These are phyloP conservation scores for Dicaeum eximium DNA, from an alignment of 2,113 vertebrate genomes.

Conservation along the genomic window DNA sequence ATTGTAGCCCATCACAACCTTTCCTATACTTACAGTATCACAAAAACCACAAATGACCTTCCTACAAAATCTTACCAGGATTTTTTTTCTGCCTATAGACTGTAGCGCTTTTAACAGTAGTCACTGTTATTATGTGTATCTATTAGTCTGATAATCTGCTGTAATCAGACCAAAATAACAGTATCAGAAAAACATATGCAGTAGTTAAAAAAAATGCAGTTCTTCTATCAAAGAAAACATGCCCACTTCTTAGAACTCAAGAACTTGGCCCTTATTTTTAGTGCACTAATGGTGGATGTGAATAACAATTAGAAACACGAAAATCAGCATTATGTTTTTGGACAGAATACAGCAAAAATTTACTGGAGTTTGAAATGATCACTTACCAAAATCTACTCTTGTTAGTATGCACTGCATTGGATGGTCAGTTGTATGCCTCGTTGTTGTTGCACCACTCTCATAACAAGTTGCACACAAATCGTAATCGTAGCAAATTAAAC, in stretches of 20 bases:
- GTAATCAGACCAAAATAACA: background rate
- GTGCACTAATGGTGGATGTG: background rate
- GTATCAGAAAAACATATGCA: background rate
- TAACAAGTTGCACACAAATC: slow-evolving; percentile 98
- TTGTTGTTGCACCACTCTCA: slow-evolving; percentile 97
- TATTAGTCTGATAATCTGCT: background rate
- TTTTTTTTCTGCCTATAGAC: background rate
- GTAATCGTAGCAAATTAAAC: slow-evolving; percentile 99
- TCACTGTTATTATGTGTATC: background rate
- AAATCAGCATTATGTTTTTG: background rate
- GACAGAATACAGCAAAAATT: background rate
- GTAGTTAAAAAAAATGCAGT: background rate
- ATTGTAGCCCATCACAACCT: background rate
- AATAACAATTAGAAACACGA: background rate
- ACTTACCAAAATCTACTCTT: slow-evolving; percentile 98
- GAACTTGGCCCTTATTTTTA: background rate
- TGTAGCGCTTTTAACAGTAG: background rate
- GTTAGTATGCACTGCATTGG: slow-evolving; percentile 99
- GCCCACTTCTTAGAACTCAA: background rate
- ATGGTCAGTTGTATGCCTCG: slow-evolving; percentile 97
- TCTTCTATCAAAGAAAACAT: background rate
- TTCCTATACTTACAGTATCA: background rate
- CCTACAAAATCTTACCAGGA: background rate
- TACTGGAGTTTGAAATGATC: background rate
- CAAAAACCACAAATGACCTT: background rate